Evolutionary conservation across 2,797 vertebrate genomes (phyloP).

Genomic region (Thunnus albacares): DNA sequence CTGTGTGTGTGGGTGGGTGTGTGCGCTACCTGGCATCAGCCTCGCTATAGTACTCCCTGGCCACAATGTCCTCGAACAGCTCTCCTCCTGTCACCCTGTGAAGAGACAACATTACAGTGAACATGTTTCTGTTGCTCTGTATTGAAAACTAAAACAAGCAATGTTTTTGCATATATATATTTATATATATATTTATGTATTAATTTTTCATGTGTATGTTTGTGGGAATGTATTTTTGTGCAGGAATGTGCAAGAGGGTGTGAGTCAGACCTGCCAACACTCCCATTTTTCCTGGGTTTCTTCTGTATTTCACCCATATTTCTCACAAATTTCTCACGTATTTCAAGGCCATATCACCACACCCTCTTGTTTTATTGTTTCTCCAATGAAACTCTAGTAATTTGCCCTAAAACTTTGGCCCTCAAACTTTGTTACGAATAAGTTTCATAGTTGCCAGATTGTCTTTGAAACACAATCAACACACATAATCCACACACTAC

Average conservation of each 20-base stretch:
- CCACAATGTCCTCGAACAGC: conserved; percentile 98
- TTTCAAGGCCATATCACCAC: too few relatives aligned
- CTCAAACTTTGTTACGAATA: too few relatives aligned
- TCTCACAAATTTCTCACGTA: too few relatives aligned
- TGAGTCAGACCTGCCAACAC: not conserved
- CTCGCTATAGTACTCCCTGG: conserved; percentile 98
- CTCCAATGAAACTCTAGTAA: too few relatives aligned
- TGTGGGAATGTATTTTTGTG: not conserved
- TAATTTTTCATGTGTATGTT: conserved; percentile 1
- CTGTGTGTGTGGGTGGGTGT: conserved; percentile 41
- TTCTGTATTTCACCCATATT: too few relatives aligned
- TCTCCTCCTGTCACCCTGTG: conserved; percentile 92
- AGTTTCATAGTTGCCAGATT: too few relatives aligned
- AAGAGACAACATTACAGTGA: conserved; percentile 39
- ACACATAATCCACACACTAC: too few relatives aligned
- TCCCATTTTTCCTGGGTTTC: too few relatives aligned
- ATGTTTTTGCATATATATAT: not conserved
- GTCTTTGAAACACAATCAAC: too few relatives aligned
- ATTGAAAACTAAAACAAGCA: not conserved
- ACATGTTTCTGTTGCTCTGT: conserved; percentile 20
- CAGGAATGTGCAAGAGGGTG: not conserved
- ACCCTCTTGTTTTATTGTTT: too few relatives aligned
- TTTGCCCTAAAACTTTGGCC: too few relatives aligned
- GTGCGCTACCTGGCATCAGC: conserved; percentile 93
- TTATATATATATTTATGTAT: not conserved